Base-by-base conservation (phyloP, 2,797 vertebrate genomes). In the Enteromius mattozi region DNA sequence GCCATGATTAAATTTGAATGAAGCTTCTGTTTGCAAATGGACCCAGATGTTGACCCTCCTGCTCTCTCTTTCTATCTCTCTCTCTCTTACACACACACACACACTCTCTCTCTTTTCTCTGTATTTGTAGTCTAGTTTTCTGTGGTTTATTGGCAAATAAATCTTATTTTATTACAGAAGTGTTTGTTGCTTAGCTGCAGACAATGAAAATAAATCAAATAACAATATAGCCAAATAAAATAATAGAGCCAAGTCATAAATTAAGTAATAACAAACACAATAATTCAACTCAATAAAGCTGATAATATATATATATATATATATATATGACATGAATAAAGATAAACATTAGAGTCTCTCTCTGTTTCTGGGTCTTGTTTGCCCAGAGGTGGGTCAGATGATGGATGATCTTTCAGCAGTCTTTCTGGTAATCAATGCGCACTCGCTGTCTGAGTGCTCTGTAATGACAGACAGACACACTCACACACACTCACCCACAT, bases 391-490 rank as follows among this genome's bases (percentile, higher is more conserved):
- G 49, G 49, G 79, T 81, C 79, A 81, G 35, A 81, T 81, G 79
- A 81, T 70, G 68, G 79, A 81, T 81, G 79, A 70, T 81, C 79
- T 69, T 81, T 81, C 79, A 81, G 66, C 49, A 81, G 79, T 71
- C 66, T 70, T 71, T 81, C 47, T 70, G 56, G 47, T 70, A 81
- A 81, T 81, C 79, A 81, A 81, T 81, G 49, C 7, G 10, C 54
- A 68, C 82, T 40, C 21, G 42, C 59, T 45, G 70, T 85, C 71
- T 74, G 84, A 54, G 82, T 47, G 63, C 42, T 84, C 21, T 12
- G 63, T 78, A 71, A 77, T 42, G 63, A 83, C 71, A 54, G 35
- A 82, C 56, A 83, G 30, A 33, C 17, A 47, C 16, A 47, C 47
- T 37, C 49, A 12, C 17, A 21, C 65, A 69, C 35, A 42, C 40